Evolutionary conservation across 1,140 invertebrate species (phyloP), one percentile per base, ranked within the genome.

Genomic region (Drosophila watanabei): DNA sequence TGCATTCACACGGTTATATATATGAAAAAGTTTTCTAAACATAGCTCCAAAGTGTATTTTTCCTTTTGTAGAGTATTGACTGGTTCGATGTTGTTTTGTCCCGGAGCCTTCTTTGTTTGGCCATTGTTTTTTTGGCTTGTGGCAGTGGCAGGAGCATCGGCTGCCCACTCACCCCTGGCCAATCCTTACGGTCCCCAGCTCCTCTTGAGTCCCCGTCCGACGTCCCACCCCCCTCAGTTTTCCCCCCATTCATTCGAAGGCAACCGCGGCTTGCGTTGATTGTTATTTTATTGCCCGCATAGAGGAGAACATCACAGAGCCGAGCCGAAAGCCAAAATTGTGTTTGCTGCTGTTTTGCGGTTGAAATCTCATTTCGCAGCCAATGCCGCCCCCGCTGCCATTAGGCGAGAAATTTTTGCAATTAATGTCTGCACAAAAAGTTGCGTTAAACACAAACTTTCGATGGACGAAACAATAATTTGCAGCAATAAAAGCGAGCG

Each of bases 221-320:
- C 24, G 24, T 16, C 30, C 32, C 45, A 11, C 16, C 35, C 58
- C 4, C 33, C 24, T 24, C 24, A 24, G 24, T 24, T 24, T 24
- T 24, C 3, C 24, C 24, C 24, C 24, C 24, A 24, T 3, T 24
- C 63, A 32, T 43, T 16, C 46, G 11, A 66, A 45, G 13, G 64
- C 45, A 54, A 85, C 60, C 84, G 77, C 83, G 83, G 83, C 83
- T 88, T 88, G 84, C 84, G 83, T 88, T 87, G 83, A 88, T 87
- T 87, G 83, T 87, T 83, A 87, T 87, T 87, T 87, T 87, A 87
- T 87, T 87, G 80, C 80, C 71, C 78, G 80, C 66, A 75, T 82
- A 76, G 83, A 86, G 58, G 75, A 86, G 64, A 69, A 69, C 75
- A 78, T 86, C 80, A 77, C 66, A 76, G 72, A 68, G 82, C 65